Conservation (phyloP, 2,888 invertebrate species). For the Drosophila kambysellisi region DNA sequence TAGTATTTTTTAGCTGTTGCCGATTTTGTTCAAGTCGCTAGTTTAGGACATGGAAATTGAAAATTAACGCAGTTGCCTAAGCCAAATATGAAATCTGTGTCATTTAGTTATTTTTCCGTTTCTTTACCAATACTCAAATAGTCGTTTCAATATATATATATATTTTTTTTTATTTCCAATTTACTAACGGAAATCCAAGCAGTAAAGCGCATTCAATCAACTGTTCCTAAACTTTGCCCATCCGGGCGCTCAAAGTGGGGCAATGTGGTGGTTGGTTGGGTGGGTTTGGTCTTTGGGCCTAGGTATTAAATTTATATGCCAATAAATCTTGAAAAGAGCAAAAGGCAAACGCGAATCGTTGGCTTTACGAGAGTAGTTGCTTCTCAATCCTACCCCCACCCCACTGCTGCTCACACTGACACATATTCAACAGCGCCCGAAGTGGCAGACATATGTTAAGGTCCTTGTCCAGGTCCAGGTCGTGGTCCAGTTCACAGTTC, state of each 20-base stretch:
- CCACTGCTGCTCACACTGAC: constrained; percentile 15
- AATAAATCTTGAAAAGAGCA: constrained; percentile 70
- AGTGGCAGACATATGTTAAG: constrained; percentile 38
- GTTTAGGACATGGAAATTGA: constrained; percentile 54
- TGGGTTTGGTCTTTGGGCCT: neutral
- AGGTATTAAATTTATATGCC: constrained; percentile 77
- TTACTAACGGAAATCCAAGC: constrained; percentile 79
- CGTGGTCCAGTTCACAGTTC: constrained; percentile 21
- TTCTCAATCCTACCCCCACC: neutral
- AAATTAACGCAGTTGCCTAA: constrained; percentile 58
- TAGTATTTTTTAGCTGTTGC: constrained; percentile 1
- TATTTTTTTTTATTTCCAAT: constrained; percentile 64
- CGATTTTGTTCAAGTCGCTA: constrained; percentile 5
- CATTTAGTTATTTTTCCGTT: constrained; percentile 4
- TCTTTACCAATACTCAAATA: constrained; percentile 8
- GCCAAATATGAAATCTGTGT: constrained; percentile 46
- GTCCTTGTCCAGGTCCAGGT: constrained; percentile 10
- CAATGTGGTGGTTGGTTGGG: neutral
- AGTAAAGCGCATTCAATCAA: constrained; percentile 77
- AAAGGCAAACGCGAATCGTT: constrained; percentile 72
- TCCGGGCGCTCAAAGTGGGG: constrained; percentile 26
- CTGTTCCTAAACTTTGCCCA: constrained; percentile 67
- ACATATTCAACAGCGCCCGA: constrained; percentile 65
- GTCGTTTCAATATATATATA: neutral
- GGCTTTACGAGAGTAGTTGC: constrained; percentile 46